These are phyloP conservation scores for Bombus polaris DNA, from an alignment of 1,140 invertebrate species.

Conservation along the genomic window DNA sequence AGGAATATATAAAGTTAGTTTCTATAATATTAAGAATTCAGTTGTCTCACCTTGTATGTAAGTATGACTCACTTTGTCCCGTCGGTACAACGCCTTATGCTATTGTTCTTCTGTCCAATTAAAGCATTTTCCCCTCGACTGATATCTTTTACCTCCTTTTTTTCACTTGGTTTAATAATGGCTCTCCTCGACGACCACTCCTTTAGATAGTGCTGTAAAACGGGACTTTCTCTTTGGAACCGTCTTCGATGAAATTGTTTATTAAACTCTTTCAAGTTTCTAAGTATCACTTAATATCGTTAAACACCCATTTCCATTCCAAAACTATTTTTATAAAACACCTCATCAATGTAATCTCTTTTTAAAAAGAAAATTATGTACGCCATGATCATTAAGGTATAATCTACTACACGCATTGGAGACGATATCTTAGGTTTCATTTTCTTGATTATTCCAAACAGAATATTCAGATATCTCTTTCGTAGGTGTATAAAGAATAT, in stretches of 20 bases:
- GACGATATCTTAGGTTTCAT: neutral
- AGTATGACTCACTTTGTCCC: slow-evolving; percentile 26
- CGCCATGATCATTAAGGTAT: too few relatives aligned
- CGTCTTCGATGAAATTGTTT: slow-evolving; percentile 9
- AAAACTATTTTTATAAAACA: neutral
- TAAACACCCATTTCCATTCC: neutral
- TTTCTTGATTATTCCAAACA: neutral
- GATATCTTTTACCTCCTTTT: neutral
- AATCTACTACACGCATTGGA: neutral
- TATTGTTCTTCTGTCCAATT: slow-evolving; percentile 46
- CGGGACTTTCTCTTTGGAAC: slow-evolving; percentile 2
- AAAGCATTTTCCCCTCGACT: slow-evolving; percentile 7
- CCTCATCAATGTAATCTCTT: too few relatives aligned
- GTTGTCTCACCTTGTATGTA: neutral
- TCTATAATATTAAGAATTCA: neutral
- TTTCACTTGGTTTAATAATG: neutral
- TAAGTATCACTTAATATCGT: neutral
- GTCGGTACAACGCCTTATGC: neutral
- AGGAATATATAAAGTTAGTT: neutral
- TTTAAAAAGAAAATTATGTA: neutral
- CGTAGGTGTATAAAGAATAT: neutral
- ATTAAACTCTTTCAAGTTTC: neutral
- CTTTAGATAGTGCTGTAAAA: neutral
- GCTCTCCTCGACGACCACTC: slow-evolving; percentile 3
- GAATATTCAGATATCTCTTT: neutral